Percentiles rank a stretch among this genome's conserved stretches.
Evolutionary conservation across 2,797 vertebrate genomes (phyloP).

Genomic region (Pangasius macronema): DNA sequence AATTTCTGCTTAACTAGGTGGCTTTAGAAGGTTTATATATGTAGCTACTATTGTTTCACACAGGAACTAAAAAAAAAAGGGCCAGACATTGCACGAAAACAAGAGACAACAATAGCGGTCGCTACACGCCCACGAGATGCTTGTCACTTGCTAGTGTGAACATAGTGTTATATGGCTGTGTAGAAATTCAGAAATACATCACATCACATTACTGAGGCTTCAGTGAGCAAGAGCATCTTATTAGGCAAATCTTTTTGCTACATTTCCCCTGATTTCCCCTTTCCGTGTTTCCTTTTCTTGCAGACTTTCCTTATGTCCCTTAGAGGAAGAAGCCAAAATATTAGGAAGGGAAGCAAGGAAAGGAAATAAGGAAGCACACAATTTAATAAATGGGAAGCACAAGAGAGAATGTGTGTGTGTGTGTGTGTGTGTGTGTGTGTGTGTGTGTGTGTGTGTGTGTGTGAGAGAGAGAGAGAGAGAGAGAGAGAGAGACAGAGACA

Average conservation of each 20-base stretch:
- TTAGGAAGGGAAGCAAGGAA: background rate
- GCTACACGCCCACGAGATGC: background rate
- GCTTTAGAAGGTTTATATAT: background rate
- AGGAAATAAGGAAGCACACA: slow-evolving; percentile 22
- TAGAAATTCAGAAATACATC: background rate
- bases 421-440: too few species aligned
- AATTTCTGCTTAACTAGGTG: background rate
- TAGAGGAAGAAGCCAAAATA: background rate
- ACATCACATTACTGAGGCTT: slow-evolving; percentile 8
- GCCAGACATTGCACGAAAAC: background rate
- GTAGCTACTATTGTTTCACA: background rate
- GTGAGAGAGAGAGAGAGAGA: background rate
- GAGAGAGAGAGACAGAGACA: background rate
- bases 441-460: too few species aligned
- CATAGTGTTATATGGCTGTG: background rate
- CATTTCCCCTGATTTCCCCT: background rate
- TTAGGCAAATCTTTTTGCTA: background rate
- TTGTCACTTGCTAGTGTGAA: slow-evolving; percentile 9
- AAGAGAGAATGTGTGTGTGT: background rate
- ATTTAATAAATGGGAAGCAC: slow-evolving; percentile 28
- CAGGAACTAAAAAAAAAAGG: background rate
- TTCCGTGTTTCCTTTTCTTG: background rate
- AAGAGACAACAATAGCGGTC: background rate
- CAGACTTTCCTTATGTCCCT: background rate
- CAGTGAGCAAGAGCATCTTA: background rate